Conservation (phyloP, 1,140 invertebrate genomes). For the Trypoxylus dichotomus region DNA sequence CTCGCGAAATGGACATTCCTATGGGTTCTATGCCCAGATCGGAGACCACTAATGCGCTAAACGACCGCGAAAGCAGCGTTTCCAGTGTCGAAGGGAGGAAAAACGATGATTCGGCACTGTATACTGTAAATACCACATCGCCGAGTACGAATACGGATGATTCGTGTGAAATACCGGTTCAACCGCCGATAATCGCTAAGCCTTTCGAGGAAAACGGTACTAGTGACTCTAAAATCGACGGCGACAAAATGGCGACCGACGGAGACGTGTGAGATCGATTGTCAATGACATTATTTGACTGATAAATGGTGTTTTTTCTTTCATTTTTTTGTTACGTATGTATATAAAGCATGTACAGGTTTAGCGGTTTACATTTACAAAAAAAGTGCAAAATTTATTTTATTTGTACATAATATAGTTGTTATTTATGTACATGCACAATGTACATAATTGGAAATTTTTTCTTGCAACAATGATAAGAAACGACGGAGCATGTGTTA, state of each 20-base stretch:
- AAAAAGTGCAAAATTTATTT: conserved; percentile 20
- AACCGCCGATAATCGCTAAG: conserved; percentile 43
- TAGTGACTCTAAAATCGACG: background rate
- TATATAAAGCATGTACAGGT: conserved; percentile 22
- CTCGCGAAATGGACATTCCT: background rate
- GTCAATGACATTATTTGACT: background rate
- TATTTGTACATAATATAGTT: conserved; percentile 16
- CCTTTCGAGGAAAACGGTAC: conserved; percentile 17
- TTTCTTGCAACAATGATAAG: background rate
- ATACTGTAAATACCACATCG: conserved; percentile 33
- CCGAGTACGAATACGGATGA: conserved; percentile 40
- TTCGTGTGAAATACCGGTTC: conserved; percentile 48
- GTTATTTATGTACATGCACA: conserved; percentile 21
- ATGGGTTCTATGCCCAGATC: background rate
- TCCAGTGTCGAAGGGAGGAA: background rate
- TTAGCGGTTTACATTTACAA: conserved; percentile 12
- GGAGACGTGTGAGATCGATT: background rate
- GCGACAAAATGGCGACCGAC: background rate
- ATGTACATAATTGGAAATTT: conserved; percentile 9
- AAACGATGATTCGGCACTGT: conserved; percentile 13
- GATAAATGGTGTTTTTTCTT: conserved; percentile 4
- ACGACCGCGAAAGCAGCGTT: background rate
- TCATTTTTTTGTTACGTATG: conserved; percentile 28
- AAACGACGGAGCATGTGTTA: background rate
- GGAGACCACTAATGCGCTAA: background rate